Evolutionary conservation across 2,888 invertebrate species (phyloP), one percentile per base, ranked within the genome.

Genomic region (Cepaea hortensis): DNA sequence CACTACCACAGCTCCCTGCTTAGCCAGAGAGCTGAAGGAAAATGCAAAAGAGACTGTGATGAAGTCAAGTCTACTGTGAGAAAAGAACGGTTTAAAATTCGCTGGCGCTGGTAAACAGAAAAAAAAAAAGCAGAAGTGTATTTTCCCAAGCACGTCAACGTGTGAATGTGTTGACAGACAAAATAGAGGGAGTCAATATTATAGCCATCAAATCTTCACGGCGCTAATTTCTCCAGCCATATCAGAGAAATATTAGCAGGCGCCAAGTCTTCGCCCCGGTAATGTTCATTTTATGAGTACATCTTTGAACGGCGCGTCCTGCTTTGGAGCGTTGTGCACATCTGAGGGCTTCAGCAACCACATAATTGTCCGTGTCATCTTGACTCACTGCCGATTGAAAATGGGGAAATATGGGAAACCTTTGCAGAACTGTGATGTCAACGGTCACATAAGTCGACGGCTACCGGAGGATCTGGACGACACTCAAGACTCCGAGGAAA

Each of bases 251-350:
- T 15, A 48, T 75, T 13, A 48, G 20, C 20, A 48, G 20, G 75
- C 75, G 50, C 75, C 75, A 50, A 55, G 75, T 15, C 46, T 11
- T 75, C 3, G 15, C 48, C 6, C 48, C 48, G 75, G 13, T 75
- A 75, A 75, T 75, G 50, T 75, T 18, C 46, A 75, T 75, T 75
- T 75, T 75, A 75, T 75, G 75, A 75, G 75, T 18, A 75, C 3
- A 75, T 75, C 4, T 50, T 48, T 20, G 55, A 55, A 48, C 50
- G 15, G 20, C 3, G 18, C 46, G 48, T 20, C 75, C 18, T 15
- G 23, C 20, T 13, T 50, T 48, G 18, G 20, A 48, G 20, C 3
- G 75, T 18, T 48, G 4, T 2, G 18, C 50, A 18, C 75, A 15
- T 75, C 48, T 3, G 9, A 50, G 48, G 48, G 23, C 20, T 3